These are phyloP conservation scores for Sebastes schlegelii DNA, from an alignment of 2,113 vertebrate species.

Conservation along the genomic window DNA sequence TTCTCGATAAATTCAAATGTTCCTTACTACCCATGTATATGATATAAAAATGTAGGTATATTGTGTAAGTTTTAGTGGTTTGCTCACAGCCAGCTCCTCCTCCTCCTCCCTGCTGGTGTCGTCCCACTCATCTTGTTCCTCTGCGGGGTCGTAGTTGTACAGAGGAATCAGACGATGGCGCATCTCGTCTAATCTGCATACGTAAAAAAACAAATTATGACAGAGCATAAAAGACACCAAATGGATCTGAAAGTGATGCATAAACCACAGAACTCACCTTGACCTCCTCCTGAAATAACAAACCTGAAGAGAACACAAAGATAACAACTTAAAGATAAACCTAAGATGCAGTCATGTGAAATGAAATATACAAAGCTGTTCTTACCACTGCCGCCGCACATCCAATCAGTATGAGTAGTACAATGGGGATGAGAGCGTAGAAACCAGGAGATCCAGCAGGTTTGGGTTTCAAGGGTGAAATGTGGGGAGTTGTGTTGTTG, in stretches of 20 bases:
- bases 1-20: neutral
- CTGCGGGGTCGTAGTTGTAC: constrained; percentile 72
- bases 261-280: constrained; percentile 43
- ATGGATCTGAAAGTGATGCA: neutral
- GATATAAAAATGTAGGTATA: neutral
- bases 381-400: constrained; percentile 66
- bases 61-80: neutral
- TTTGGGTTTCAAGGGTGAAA: constrained; percentile 4
- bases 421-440: constrained; percentile 42
- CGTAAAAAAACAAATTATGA: neutral
- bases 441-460: constrained; percentile 38
- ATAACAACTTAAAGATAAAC: neutral
- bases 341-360: neutral
- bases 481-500: constrained; percentile 62
- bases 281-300: constrained; percentile 53
- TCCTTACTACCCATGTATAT: neutral
- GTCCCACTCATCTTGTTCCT: constrained; percentile 47
- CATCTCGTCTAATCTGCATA: constrained; percentile 59
- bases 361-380: neutral
- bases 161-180: constrained; percentile 72
- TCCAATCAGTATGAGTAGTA: constrained; percentile 41
- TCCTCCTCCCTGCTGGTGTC: constrained; percentile 17
- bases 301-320: constrained; percentile 50
- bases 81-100: constrained; percentile 42
- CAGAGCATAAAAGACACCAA: neutral